A percentile compares a stretch with the other conserved stretches of the same genome.
Conservation (phyloP, 2,888 invertebrate species). For the Seladonia tumulorum region DNA sequence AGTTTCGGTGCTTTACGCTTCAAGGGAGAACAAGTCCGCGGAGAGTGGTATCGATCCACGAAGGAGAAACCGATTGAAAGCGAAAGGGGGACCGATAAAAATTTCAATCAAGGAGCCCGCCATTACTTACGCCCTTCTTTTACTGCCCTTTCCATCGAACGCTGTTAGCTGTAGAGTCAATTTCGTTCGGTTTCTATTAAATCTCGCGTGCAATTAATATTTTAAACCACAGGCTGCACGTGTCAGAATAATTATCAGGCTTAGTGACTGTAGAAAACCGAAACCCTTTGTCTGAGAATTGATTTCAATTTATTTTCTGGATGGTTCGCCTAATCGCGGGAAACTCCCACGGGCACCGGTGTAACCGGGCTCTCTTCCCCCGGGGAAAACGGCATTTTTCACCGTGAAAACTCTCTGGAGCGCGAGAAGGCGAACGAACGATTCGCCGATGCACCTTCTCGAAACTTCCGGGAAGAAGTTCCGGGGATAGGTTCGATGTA, state of each 20-base stretch:
- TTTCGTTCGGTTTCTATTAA: background rate
- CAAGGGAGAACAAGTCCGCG: conserved; percentile 2
- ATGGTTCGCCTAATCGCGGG: conserved; percentile 20
- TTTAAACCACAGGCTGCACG: too few species aligned
- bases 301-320: background rate
- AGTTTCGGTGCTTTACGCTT: conserved; percentile 22
- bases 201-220: background rate
- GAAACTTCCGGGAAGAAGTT: conserved; percentile 25
- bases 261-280: too few species aligned
- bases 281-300: too few species aligned
- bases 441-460: conserved; percentile 18
- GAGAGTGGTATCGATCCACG: conserved; percentile 46
- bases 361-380: background rate
- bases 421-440: background rate
- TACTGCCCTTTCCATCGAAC: conserved; percentile 46
- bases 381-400: conserved; percentile 23
- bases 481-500: conserved; percentile 18
- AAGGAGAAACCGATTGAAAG: conserved; percentile 43
- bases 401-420: background rate
- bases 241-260: too few species aligned
- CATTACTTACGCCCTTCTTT: conserved; percentile 38
- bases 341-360: background rate
- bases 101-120: conserved; percentile 59
- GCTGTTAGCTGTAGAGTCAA: background rate
- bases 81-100: conserved; percentile 63